Conservation (phyloP, 2,797 vertebrate species). For the Platalea minor region DNA sequence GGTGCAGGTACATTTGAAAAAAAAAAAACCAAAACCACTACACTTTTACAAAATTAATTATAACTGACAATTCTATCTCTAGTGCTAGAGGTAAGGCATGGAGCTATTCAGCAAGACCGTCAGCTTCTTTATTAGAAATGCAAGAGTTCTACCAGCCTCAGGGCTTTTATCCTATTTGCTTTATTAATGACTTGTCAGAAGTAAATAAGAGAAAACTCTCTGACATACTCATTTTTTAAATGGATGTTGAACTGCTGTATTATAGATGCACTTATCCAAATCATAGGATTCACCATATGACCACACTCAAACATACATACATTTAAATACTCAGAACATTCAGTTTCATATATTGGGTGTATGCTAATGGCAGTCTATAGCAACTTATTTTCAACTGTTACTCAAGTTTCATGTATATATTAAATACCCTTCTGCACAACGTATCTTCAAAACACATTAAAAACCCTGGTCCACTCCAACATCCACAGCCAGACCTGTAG, state of each 20-base stretch:
- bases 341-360: not conserved
- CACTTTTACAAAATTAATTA: not conserved
- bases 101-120: not conserved
- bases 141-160: slow-evolving; percentile 10
- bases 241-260: not conserved
- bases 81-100: not conserved
- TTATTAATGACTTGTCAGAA: slow-evolving; percentile 56
- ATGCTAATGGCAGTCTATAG: not conserved
- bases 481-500: not conserved
- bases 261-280: not conserved
- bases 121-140: slow-evolving; percentile 9
- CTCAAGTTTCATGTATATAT: not conserved
- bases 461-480: not conserved
- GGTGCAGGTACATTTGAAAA: not conserved
- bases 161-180: slow-evolving; percentile 48
- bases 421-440: not conserved
- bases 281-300: not conserved
- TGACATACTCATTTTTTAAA: slow-evolving; percentile 11
- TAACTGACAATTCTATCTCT: not conserved
- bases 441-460: not conserved
- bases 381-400: not conserved
- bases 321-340: not conserved
- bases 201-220: slow-evolving; percentile 44
- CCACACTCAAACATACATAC: not conserved
- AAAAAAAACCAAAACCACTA: not conserved